phyloP scores from a whole-genome alignment of 2,888 invertebrate species.

The Cremastinae sp. region DNA sequence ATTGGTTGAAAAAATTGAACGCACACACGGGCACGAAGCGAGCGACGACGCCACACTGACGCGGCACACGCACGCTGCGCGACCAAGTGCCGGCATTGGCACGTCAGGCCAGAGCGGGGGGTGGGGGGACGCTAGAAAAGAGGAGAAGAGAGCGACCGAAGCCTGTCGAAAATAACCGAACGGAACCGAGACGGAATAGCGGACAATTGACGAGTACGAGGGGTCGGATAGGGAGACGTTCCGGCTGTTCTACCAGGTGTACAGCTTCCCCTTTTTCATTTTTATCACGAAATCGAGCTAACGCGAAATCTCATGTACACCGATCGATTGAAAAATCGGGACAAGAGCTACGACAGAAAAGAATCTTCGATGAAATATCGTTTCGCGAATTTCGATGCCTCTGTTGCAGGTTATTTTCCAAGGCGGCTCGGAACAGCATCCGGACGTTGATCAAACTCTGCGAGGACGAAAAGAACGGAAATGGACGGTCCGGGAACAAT shows the following conservation, averaged over 20 bases:
- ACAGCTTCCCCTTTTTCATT: slow-evolving; percentile 78
- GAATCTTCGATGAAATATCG: too few relatives aligned
- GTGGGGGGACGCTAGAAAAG: slow-evolving; percentile 9
- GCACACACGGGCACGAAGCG: too few relatives aligned
- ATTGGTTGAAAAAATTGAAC: slow-evolving; percentile 48
- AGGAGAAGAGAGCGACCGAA: slow-evolving; percentile 65
- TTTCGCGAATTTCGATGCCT: too few relatives aligned
- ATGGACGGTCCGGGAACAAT: slow-evolving; percentile 79
- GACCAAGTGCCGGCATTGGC: not conserved
- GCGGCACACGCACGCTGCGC: not conserved
- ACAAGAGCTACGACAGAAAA: too few relatives aligned
- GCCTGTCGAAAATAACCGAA: slow-evolving; percentile 68
- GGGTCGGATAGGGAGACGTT: slow-evolving; percentile 67
- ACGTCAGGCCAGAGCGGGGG: not conserved
- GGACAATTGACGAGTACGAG: slow-evolving; percentile 74
- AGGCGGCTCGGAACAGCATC: too few relatives aligned
- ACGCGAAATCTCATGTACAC: slow-evolving; percentile 43
- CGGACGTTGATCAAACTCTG: too few relatives aligned
- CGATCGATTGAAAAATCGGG: not conserved
- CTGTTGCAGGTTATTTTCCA: too few relatives aligned
- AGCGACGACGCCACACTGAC: slow-evolving; percentile 23
- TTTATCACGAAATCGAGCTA: slow-evolving; percentile 72
- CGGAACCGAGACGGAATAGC: slow-evolving; percentile 73
- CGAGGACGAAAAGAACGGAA: too few relatives aligned
- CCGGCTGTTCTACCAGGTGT: slow-evolving; percentile 75